Conservation (phyloP, 2,888 invertebrate genomes). For the Cantharis rufa region DNA sequence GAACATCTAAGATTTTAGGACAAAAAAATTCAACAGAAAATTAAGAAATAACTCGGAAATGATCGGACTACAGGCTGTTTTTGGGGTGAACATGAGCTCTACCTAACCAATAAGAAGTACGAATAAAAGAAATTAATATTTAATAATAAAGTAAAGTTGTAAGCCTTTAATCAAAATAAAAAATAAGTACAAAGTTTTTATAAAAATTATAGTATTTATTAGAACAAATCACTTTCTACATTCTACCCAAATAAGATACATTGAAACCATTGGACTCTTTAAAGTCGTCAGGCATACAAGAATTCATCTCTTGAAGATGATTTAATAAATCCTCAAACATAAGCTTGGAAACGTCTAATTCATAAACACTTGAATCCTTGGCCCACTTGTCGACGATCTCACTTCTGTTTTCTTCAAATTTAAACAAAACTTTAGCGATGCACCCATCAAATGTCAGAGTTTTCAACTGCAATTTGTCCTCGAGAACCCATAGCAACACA, state of each 20-base stretch:
- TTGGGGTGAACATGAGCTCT: too few species aligned
- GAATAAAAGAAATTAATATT: too few species aligned
- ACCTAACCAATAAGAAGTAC: too few species aligned
- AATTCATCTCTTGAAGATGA: not conserved
- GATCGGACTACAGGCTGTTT: too few species aligned
- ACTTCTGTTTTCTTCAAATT: not conserved
- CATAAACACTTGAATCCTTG: not conserved
- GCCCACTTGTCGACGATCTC: not conserved
- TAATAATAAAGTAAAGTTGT: too few species aligned
- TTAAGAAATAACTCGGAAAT: too few species aligned
- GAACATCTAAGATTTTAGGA: too few species aligned
- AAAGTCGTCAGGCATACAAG: not conserved
- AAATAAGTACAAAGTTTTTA: too few species aligned
- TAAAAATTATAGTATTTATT: not conserved
- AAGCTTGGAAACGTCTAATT: not conserved
- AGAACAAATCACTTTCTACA: not conserved
- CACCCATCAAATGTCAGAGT: not conserved
- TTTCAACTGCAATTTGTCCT: not conserved
- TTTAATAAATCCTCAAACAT: not conserved
- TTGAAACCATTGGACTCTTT: not conserved
- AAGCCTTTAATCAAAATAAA: too few species aligned
- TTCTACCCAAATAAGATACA: not conserved
- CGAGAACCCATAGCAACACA: not conserved
- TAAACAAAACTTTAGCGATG: not conserved
- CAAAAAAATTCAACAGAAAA: too few species aligned